Evolutionary conservation across 2,113 vertebrate genomes (phyloP), one percentile per base, ranked within the genome.

Genomic region (Otis tarda): DNA sequence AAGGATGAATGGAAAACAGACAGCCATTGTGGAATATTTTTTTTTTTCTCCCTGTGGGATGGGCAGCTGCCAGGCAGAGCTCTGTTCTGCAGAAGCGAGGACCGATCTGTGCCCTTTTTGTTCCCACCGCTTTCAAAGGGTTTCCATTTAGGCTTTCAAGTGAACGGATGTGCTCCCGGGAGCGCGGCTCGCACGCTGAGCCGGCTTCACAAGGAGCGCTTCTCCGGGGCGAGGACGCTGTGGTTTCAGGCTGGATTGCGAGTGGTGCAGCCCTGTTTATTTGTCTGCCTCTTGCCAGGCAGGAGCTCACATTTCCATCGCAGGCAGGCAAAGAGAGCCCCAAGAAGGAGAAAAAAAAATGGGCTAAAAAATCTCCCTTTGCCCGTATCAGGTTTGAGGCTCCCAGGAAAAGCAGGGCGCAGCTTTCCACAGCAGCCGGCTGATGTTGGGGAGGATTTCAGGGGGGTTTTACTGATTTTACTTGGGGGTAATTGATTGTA

Each of bases 1-100:
- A 57, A 75, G 56, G 90, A 74, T 20, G 87, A 60, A 15, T 2
- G 63, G 87, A 86, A 89, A 91, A 77, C 39, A 75, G 88, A 92
- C 27, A 83, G 84, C 69, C 35, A 13, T 27, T 86, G 80, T 55
- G 80, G 76, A 85, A 63, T 82, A 17, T 9, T 31, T 53, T 59
- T 37, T 37, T 68, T 30, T 60, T 61, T 75, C 35, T 2, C 56
- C 39, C 81, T 39, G 59, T 37, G 90, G 81, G 47, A 60, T 56
- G 74, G 71, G 57, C 2, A 3, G 35, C 77, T 94, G 57, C 61
- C 63, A 76, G 76, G 75, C 77, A 47, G 76, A 89, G 71, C 64
- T 68, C n/a, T 24, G 4, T 67, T 49, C 83, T 83, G 79, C 81
- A 74, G 59, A 53, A 49, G 76, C 4, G 1, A 45, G 61, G 27